Evolutionary conservation across 2,888 invertebrate genomes (phyloP).

Genomic region (Callyntrura guangdongensis): DNA sequence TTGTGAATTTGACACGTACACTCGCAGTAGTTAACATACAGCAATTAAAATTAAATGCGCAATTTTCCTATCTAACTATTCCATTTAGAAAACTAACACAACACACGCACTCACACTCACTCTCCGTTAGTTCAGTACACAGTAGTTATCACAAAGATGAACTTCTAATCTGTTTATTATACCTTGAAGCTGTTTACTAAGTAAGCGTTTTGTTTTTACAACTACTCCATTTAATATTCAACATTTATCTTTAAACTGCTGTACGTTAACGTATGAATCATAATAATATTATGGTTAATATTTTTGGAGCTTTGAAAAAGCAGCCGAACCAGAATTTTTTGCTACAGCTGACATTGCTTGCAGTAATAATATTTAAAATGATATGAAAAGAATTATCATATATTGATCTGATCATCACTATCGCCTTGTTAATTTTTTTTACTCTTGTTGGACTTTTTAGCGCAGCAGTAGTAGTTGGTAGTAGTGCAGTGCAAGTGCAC

Average conservation of each 20-base stretch:
- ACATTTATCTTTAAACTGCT: not conserved
- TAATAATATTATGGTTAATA: not conserved
- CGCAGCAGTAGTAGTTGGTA: not conserved
- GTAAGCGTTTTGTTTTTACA: slow-evolving; percentile 10
- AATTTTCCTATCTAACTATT: slow-evolving; percentile 46
- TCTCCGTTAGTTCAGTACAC: not conserved
- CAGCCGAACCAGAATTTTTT: slow-evolving; percentile 43
- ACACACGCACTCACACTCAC: too few species aligned
- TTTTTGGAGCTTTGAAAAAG: slow-evolving; percentile 1
- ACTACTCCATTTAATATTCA: not conserved
- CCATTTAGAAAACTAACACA: slow-evolving; percentile 37
- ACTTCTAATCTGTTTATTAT: slow-evolving; percentile 28
- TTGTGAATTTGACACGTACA: not conserved
- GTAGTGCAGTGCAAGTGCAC: not conserved
- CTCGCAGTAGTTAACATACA: not conserved
- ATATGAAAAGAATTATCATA: not conserved
- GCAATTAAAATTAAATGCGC: slow-evolving; percentile 41
- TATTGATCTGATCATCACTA: not conserved
- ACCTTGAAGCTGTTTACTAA: slow-evolving; percentile 25
- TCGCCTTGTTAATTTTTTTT: not conserved
- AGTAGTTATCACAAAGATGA: not conserved
- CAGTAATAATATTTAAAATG: slow-evolving; percentile 11
- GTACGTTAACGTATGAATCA: not conserved
- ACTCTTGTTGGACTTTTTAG: not conserved
- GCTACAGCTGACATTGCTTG: slow-evolving; percentile 29